Conservation (phyloP, 2,797 vertebrate genomes). For the Catostomus latipinnis region DNA sequence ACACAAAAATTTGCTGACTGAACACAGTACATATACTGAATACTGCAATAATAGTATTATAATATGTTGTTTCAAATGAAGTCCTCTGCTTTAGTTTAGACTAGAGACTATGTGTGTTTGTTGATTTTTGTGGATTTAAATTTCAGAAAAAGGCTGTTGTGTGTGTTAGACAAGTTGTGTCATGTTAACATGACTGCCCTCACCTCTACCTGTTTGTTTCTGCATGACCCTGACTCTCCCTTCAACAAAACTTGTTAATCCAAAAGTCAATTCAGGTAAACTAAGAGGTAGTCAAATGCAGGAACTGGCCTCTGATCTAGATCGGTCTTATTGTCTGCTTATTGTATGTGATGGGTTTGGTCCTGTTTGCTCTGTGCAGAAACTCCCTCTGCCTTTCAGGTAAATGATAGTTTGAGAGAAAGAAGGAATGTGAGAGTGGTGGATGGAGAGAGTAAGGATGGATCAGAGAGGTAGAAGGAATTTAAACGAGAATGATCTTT, state of each 20-base stretch:
- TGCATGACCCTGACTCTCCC: background rate
- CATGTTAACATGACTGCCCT: background rate
- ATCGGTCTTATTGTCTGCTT: constrained; percentile 1
- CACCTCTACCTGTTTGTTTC: constrained; percentile 2
- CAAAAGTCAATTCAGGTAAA: background rate
- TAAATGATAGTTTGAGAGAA: constrained; percentile 11
- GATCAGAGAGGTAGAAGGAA: constrained; percentile 24
- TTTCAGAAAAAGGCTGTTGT: background rate
- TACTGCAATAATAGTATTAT: background rate
- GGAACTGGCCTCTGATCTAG: background rate
- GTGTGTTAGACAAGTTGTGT: background rate
- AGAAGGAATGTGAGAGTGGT: constrained; percentile 16
- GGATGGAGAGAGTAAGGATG: constrained; percentile 1
- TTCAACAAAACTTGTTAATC: background rate
- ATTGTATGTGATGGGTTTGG: constrained; percentile 18
- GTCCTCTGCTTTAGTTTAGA: background rate
- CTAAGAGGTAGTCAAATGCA: background rate
- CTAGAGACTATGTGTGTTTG: background rate
- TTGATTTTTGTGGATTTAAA: too few species aligned
- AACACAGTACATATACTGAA: background rate
- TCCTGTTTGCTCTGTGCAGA: constrained; percentile 4
- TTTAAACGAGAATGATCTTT: constrained; percentile 1
- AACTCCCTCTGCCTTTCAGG: constrained; percentile 17
- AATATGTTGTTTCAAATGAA: background rate
- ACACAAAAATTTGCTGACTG: background rate